A percentile compares a stretch with the other conserved stretches of the same genome.
Evolutionary conservation across 2,888 invertebrate genomes (phyloP).

Genomic region (Chironomus tentans): DNA sequence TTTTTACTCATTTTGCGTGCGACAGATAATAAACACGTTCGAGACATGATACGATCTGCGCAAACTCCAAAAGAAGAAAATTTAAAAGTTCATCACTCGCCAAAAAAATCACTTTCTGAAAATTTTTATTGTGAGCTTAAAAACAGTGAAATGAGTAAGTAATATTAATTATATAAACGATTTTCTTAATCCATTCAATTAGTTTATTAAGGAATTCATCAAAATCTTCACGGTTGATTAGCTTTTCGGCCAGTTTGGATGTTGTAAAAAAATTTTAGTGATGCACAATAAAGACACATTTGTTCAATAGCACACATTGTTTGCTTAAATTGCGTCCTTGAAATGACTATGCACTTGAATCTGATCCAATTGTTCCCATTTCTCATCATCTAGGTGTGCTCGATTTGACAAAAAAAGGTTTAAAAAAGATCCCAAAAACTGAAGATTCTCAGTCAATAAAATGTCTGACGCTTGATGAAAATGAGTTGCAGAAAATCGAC

Average conservation of each 20-base stretch:
- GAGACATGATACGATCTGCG: not conserved
- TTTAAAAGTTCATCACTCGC: slow-evolving; percentile 9
- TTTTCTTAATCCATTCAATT: no score
- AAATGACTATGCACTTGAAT: not conserved
- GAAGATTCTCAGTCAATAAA: slow-evolving; percentile 59
- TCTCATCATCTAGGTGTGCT: slow-evolving; percentile 36
- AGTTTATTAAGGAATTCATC: no score
- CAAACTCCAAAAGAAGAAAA: not conserved
- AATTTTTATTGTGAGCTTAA: not conserved
- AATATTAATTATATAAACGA: not conserved
- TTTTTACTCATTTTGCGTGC: no score
- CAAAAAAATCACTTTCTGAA: not conserved
- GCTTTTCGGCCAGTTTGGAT: no score
- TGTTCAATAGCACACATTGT: not conserved
- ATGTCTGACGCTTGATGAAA: slow-evolving; percentile 71
- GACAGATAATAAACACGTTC: no score
- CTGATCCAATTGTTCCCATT: not conserved
- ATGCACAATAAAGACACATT: not conserved
- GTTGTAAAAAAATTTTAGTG: no score
- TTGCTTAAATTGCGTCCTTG: not conserved
- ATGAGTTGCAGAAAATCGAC: slow-evolving; percentile 78
- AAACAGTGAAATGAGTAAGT: not conserved
- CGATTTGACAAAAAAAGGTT: slow-evolving; percentile 67
- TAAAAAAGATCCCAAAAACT: slow-evolving; percentile 68
- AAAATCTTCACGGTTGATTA: no score